Percentiles rank a stretch among this genome's conserved stretches.
Evolutionary conservation across 1,140 invertebrate genomes (phyloP).

Genomic region (Bombus breviceps): DNA sequence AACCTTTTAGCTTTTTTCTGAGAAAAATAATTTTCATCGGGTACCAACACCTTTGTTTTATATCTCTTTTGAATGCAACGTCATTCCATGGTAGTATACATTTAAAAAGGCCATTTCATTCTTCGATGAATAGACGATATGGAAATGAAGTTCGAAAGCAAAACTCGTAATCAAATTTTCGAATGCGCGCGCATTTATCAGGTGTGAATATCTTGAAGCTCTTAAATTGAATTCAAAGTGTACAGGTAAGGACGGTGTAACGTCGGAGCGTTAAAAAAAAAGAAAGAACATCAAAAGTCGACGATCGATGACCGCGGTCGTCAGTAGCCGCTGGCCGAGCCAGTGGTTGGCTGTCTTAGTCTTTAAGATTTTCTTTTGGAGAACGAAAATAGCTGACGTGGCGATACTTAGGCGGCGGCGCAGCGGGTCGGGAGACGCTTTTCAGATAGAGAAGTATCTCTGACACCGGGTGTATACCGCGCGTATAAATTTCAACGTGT

Average conservation of each 20-base stretch:
- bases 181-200: not conserved
- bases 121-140: not conserved
- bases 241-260: not conserved
- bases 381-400: constrained; percentile 18
- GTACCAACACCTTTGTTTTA: not conserved
- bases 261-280: not conserved
- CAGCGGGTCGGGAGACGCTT: constrained; percentile 24
- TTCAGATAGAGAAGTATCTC: constrained; percentile 33
- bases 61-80: not conserved
- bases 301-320: not conserved
- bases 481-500: constrained; percentile 60
- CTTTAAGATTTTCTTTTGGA: constrained; percentile 18
- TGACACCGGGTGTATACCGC: constrained; percentile 10
- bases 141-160: not conserved
- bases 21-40: not conserved
- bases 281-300: not conserved
- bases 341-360: not conserved
- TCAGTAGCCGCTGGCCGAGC: not conserved
- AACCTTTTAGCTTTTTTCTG: not conserved
- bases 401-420: constrained; percentile 15
- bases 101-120: not conserved
- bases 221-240: not conserved
- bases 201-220: not conserved
- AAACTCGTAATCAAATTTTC: not conserved
- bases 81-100: not conserved